Percentiles rank a stretch among this genome's conserved stretches.
Conservation (phyloP, 2,797 vertebrate genomes). For the Phalloptychus januarius region DNA sequence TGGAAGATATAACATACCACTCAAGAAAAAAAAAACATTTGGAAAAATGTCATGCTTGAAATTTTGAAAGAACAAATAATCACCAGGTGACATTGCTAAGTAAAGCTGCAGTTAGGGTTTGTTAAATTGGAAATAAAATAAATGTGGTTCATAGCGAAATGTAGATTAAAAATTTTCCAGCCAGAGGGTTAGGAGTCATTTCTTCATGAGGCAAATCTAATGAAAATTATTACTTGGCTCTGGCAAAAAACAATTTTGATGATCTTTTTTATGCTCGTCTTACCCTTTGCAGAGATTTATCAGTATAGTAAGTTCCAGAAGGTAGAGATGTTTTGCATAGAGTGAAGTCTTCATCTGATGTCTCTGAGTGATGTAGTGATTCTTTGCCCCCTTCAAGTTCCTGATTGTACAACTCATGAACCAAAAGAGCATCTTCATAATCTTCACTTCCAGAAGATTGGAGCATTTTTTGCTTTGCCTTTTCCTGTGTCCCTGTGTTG, state of each 20-base stretch:
- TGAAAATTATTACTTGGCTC: constrained; percentile 53
- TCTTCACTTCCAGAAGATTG: constrained; percentile 76
- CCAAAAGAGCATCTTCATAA: constrained; percentile 76
- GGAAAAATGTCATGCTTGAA: constrained; percentile 58
- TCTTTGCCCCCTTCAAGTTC: constrained; percentile 43
- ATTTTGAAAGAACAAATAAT: constrained; percentile 6
- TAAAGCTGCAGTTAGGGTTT: constrained; percentile 39
- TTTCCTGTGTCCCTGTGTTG: constrained; percentile 19
- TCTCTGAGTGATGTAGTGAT: constrained; percentile 28
- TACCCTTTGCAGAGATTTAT: constrained; percentile 87
- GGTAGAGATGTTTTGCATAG: constrained; percentile 78
- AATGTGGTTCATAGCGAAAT: constrained; percentile 35
- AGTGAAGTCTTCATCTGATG: constrained; percentile 61
- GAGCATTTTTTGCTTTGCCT: constrained; percentile 24
- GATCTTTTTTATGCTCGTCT: constrained; percentile 66
- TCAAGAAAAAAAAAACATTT: constrained; percentile 27
- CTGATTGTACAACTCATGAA: constrained; percentile 71
- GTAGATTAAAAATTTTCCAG: constrained; percentile 43
- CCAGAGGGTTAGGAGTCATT: constrained; percentile 66
- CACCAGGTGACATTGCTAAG: constrained; percentile 18
- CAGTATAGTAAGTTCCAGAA: constrained; percentile 69
- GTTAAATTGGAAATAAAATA: constrained; percentile 51
- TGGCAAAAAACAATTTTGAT: constrained; percentile 41
- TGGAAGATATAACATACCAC: constrained; percentile 62
- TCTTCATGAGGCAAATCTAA: constrained; percentile 49